Percentiles rank a stretch among this genome's conserved stretches.
phyloP scores from a whole-genome alignment of 2,888 invertebrate species.

The Polylopha cassiicola region DNA sequence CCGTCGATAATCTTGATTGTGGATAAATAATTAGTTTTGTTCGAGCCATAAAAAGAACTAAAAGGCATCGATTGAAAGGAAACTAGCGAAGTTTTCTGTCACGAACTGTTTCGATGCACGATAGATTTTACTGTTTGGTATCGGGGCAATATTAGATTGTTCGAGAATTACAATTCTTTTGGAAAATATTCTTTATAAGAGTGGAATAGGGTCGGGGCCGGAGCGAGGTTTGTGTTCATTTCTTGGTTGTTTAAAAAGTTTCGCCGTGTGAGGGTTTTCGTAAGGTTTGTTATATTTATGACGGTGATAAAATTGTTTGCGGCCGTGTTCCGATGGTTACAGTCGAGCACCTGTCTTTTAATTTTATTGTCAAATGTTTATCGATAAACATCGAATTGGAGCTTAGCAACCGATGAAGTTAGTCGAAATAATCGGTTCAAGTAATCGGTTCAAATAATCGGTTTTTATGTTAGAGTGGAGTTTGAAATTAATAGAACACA shows the following conservation, averaged over 20 bases:
- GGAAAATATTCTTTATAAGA: too few species aligned
- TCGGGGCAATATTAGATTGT: too few species aligned
- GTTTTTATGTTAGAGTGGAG: too few species aligned
- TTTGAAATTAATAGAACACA: conserved; percentile 23
- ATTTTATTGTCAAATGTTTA: conserved; percentile 45
- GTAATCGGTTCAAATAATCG: neutral
- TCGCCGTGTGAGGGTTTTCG: conserved; percentile 47
- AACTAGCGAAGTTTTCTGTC: conserved; percentile 58
- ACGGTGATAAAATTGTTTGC: conserved; percentile 71
- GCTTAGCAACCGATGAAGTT: conserved; percentile 7
- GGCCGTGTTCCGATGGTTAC: conserved; percentile 58
- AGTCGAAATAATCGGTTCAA: conserved; percentile 10
- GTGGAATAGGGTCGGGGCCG: too few species aligned
- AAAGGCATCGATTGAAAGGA: conserved; percentile 63
- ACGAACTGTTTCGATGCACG: conserved; percentile 66
- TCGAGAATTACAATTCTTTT: too few species aligned
- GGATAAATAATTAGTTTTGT: conserved; percentile 61
- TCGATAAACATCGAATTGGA: conserved; percentile 28
- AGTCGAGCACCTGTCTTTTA: conserved; percentile 59
- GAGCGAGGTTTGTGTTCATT: conserved; percentile 31
- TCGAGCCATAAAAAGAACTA: conserved; percentile 42
- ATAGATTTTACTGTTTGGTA: conserved; percentile 65
- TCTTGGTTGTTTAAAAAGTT: conserved; percentile 54
- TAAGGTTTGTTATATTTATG: conserved; percentile 64
- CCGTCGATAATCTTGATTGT: conserved; percentile 41